phyloP scores from a whole-genome alignment of 2,113 vertebrate genomes.

The Ptilorrhoa leucosticta region DNA sequence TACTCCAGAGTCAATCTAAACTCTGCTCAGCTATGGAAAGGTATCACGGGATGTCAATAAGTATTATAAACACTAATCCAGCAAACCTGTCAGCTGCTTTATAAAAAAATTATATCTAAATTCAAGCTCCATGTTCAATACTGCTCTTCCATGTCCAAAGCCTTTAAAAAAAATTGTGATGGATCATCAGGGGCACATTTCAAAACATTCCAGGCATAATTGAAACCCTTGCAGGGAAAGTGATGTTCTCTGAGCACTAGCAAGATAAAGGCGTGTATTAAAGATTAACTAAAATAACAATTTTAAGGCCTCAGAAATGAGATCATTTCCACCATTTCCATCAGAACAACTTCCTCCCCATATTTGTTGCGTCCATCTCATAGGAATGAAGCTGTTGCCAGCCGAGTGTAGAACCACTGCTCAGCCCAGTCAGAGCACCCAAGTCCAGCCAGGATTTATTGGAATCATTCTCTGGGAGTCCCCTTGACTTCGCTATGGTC shows the following conservation, averaged over 20 bases:
- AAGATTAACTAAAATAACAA: background rate
- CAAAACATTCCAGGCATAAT: conserved; percentile 1
- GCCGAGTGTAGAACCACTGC: background rate
- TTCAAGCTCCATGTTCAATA: conserved; percentile 69
- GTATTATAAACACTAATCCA: conserved; percentile 72
- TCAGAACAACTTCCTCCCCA: background rate
- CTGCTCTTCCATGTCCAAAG: conserved; percentile 59
- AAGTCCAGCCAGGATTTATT: background rate
- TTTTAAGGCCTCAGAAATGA: background rate
- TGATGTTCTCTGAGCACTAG: background rate
- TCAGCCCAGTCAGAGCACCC: background rate
- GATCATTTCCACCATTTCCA: background rate
- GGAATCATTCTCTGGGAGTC: background rate
- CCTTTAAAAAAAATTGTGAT: conserved; percentile 48
- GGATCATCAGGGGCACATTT: conserved; percentile 55
- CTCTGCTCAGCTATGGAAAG: conserved; percentile 68
- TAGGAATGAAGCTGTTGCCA: background rate
- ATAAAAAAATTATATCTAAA: conserved; percentile 73
- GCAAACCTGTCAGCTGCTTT: conserved; percentile 74
- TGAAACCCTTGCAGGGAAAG: conserved; percentile 30
- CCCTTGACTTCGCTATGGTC: background rate
- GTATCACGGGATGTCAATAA: conserved; percentile 72
- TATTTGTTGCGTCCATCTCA: background rate
- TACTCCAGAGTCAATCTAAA: conserved; percentile 72
- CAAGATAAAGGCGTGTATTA: background rate